Evolutionary conservation across 92 coral and sea anemone species (phyloP).

Genomic region (Meandrina meandrites): DNA sequence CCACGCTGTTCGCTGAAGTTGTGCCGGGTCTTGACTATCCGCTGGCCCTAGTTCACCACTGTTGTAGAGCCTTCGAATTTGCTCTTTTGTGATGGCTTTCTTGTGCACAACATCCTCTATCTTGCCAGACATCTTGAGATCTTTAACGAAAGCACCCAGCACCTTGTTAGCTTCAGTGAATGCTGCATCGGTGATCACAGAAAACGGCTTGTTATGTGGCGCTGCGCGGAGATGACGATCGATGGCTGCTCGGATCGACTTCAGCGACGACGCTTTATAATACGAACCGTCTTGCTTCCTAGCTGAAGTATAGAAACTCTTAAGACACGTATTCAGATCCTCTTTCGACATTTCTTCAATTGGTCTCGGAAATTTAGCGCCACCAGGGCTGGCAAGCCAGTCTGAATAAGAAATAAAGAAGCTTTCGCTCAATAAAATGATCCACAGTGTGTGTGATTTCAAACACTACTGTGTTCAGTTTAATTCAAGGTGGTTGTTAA

Average conservation of each 20-base stretch:
- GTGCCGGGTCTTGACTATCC: constrained; percentile 57
- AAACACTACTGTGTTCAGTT: background rate
- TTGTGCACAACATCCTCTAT: constrained; percentile 63
- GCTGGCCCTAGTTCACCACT: constrained; percentile 70
- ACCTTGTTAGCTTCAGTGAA: constrained; percentile 54
- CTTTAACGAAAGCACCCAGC: constrained; percentile 50
- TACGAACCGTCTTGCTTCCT: constrained; percentile 45
- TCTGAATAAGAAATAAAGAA: background rate
- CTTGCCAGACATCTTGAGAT: constrained; percentile 48
- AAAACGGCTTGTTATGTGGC: constrained; percentile 41
- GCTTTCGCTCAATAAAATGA: background rate
- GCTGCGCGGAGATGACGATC: constrained; percentile 48
- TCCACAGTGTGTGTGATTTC: background rate
- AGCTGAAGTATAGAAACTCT: constrained; percentile 57
- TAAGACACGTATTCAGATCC: constrained; percentile 52
- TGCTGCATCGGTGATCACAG: constrained; percentile 47
- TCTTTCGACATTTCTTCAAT: constrained; percentile 44
- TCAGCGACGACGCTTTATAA: constrained; percentile 52
- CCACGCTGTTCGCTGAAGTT: constrained; percentile 49
- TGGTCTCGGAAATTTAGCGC: constrained; percentile 16
- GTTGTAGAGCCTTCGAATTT: constrained; percentile 44
- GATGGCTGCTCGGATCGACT: constrained; percentile 54
- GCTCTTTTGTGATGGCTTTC: constrained; percentile 51
- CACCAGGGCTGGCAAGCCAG: constrained; percentile 29
- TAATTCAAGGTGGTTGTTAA: background rate